phyloP scores from a whole-genome alignment of 2,113 vertebrate genomes.

The Elaphurus davidianus region DNA sequence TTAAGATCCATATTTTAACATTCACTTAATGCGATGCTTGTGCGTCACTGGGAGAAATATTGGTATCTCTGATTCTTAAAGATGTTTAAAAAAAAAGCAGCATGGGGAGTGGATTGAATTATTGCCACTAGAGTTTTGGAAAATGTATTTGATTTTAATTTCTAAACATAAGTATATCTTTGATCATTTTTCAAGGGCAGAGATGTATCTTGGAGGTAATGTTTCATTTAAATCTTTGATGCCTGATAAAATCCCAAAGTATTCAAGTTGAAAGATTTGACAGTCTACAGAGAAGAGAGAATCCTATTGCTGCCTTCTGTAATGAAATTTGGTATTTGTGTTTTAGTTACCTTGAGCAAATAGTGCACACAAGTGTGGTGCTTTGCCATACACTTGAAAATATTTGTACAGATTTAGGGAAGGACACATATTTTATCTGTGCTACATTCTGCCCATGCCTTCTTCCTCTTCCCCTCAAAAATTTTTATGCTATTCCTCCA shows the following conservation, averaged over 20 bases:
- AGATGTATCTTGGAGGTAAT: not conserved
- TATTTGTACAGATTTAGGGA: not conserved
- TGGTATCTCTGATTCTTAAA: not conserved
- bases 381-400: not conserved
- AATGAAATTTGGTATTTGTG: not conserved
- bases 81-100: not conserved
- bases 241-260: not conserved
- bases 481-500: not conserved
- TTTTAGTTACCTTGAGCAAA: not conserved
- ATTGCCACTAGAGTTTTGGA: not conserved
- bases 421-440: not conserved
- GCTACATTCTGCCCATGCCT: not conserved
- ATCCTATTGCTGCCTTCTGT: not conserved
- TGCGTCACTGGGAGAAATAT: not conserved
- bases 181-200: not conserved
- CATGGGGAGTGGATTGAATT: not conserved
- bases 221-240: not conserved
- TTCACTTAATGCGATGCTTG: not conserved
- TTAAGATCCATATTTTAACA: slow-evolving; percentile 13
- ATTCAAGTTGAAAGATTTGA: not conserved
- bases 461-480: not conserved
- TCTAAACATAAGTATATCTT: not conserved
- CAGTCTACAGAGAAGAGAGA: not conserved
- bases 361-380: not conserved
- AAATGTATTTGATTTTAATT: slow-evolving; percentile 9